These are phyloP conservation scores for Rhineura floridana DNA, from an alignment of 2,113 vertebrate species.

Conservation along the genomic window DNA sequence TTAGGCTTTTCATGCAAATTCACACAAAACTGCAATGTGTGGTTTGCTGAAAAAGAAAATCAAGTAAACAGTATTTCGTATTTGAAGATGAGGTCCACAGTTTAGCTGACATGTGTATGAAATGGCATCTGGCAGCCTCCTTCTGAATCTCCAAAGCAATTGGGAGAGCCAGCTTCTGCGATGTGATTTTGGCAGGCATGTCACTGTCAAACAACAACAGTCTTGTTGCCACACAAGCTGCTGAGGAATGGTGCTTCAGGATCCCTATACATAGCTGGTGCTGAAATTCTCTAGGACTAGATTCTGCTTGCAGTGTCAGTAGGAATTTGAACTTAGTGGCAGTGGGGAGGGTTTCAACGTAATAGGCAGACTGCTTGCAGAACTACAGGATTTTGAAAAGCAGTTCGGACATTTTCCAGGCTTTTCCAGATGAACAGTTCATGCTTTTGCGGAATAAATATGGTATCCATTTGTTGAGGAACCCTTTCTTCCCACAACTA, in stretches of 20 bases:
- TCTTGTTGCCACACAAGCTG: conserved; percentile 12
- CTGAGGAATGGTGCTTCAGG: conserved; percentile 41
- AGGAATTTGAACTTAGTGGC: not conserved
- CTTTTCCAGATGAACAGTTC: not conserved
- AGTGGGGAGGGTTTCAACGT: not conserved
- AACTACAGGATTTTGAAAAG: not conserved
- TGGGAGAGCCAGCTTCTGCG: conserved; percentile 41
- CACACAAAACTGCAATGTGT: not conserved
- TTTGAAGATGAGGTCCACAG: not conserved
- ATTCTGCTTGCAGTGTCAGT: not conserved
- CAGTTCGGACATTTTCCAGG: not conserved
- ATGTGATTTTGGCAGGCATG: conserved; percentile 42
- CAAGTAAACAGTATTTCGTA: not conserved
- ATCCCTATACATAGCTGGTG: conserved; percentile 37
- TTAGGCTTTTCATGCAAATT: not conserved
- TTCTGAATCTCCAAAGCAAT: conserved; percentile 20
- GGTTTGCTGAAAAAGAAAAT: not conserved
- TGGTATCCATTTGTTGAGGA: not conserved
- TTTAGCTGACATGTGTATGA: not conserved
- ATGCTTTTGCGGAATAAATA: not conserved
- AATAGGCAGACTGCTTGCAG: not conserved
- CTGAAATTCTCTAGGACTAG: not conserved
- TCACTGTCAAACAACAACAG: conserved; percentile 29
- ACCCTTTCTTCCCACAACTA: not conserved
- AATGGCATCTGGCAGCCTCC: conserved; percentile 16